Evolutionary conservation across 1,140 invertebrate genomes (phyloP).

Genomic region (Condylostylus longicornis): DNA sequence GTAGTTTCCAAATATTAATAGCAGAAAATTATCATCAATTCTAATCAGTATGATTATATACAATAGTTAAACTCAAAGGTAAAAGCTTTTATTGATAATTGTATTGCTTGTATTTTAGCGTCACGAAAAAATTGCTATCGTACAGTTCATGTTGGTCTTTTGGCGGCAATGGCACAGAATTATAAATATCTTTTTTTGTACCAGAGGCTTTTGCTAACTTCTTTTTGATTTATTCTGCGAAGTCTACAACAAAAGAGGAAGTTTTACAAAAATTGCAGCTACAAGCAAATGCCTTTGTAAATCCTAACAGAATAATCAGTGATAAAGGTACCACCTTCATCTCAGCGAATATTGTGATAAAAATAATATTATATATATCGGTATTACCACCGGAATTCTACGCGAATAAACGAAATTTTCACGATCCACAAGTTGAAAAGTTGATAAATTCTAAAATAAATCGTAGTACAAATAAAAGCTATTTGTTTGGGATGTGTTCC

Average conservation of each 20-base stretch:
- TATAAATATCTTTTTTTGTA: slow-evolving; percentile 21
- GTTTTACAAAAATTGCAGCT: slow-evolving; percentile 12
- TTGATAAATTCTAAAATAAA: background rate
- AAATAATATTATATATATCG: slow-evolving; percentile 12
- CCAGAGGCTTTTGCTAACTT: slow-evolving; percentile 18
- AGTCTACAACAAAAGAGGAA: slow-evolving; percentile 11
- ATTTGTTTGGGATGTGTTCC: too few relatives aligned
- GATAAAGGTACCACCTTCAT: slow-evolving; percentile 29
- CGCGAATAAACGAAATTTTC: too few relatives aligned
- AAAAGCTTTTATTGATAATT: slow-evolving; percentile 18
- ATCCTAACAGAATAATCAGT: slow-evolving; percentile 19
- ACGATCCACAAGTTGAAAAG: too few relatives aligned
- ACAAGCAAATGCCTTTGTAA: slow-evolving; percentile 21
- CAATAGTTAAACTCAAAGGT: slow-evolving; percentile 22
- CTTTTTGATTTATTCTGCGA: too few relatives aligned
- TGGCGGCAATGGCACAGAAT: slow-evolving; percentile 14
- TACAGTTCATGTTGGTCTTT: slow-evolving; percentile 12
- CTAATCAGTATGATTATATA: slow-evolving; percentile 30
- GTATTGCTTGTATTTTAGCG: slow-evolving; percentile 22
- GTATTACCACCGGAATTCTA: slow-evolving; percentile 19
- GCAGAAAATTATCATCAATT: slow-evolving; percentile 25
- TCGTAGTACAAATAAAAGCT: background rate
- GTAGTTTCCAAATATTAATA: slow-evolving; percentile 23
- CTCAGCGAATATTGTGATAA: slow-evolving; percentile 17
- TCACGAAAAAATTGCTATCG: slow-evolving; percentile 17